Evolutionary conservation across 2,797 vertebrate species (phyloP), one percentile per base, ranked within the genome.

Genomic region (Oreochromis mossambicus): DNA sequence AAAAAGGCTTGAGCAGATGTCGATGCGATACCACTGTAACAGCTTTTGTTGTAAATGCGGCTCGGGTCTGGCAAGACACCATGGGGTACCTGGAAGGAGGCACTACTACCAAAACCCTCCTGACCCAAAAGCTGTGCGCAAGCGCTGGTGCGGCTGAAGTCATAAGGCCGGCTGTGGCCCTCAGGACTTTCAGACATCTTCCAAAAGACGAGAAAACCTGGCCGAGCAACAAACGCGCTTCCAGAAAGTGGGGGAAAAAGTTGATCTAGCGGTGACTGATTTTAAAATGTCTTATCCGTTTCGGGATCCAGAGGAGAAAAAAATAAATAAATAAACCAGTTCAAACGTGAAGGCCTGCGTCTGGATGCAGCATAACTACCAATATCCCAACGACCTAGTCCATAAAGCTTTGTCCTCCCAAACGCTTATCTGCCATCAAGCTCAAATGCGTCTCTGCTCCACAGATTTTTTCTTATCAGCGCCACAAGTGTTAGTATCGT

Each of bases 161-260:
- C 96, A 63, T 95, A 96, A 1, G 95, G 88, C 55, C 95, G 86
- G 78, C 26, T 93, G 46, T 92, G 94, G 92, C 85, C 93, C 38
- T 96, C 96, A 2, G 96, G 95, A 80, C 94, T 92, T 1, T 96
- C 96, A 56, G 96, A 96, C 97, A 97, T 97, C 58, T 87, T 92
- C 75, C 51, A 48, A 38, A 24, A 8, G 6, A 5, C 3, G 26
- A 5, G 77, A 36, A 34, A 26, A 21, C 8, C 50, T 11, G 9
- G 70, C 26, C 4, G 17, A 2, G 8, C 2, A n/a, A 38, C 2
- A 52, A 82, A n/a, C 24, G 32, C 36, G 11, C 4, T 32, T 24
- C 24, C 4, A 75, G 19, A 75, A 75, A 32, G 36, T 41, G 63
- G n/a, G 38, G 13, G 14, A 1, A 34, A 32, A 80, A 24, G 26